A percentile compares a stretch with the other conserved stretches of the same genome.
These are phyloP conservation scores for Acanthosepion lycidas DNA, from an alignment of 2,888 invertebrate species.

Conservation along the genomic window DNA sequence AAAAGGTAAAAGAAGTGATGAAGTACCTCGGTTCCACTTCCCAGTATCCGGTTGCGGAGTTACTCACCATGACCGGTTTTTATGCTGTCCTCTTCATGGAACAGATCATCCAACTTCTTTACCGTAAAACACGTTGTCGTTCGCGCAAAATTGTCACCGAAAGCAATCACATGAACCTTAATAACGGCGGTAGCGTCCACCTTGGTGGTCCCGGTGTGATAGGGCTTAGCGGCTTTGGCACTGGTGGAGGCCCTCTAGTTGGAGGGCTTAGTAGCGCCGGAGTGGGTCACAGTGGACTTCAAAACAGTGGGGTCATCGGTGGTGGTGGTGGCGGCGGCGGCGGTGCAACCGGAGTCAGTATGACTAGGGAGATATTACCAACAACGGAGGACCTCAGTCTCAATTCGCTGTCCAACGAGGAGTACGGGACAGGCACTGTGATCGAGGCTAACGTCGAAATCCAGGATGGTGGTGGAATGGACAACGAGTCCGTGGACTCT, in stretches of 20 bases:
- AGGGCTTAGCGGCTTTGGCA: constrained; percentile 36
- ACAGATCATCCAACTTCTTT: constrained; percentile 64
- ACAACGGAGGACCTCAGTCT: constrained; percentile 53
- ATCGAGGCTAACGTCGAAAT: constrained; percentile 49
- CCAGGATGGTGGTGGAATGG: constrained; percentile 47
- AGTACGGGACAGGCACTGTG: constrained; percentile 49
- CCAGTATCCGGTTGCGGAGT: constrained; percentile 65
- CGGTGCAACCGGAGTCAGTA: not conserved
- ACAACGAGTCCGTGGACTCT: constrained; percentile 50
- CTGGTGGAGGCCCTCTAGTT: not conserved
- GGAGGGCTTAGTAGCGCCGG: not conserved
- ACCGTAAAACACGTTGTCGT: constrained; percentile 57
- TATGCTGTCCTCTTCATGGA: constrained; percentile 68
- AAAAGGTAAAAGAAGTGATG: constrained; percentile 64
- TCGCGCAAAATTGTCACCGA: constrained; percentile 25
- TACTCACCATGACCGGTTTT: constrained; percentile 68
- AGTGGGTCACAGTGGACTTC: not conserved
- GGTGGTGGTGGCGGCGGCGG: not conserved
- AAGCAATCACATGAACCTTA: constrained; percentile 38
- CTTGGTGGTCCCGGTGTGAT: constrained; percentile 40
- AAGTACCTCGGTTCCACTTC: constrained; percentile 64
- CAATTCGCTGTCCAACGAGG: constrained; percentile 52
- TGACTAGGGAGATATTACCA: constrained; percentile 44
- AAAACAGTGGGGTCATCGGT: not conserved
- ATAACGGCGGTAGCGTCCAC: constrained; percentile 43